A percentile compares a stretch with the other conserved stretches of the same genome.
phyloP scores from a whole-genome alignment of 1,140 invertebrate genomes.

The Drosophila neocordata region DNA sequence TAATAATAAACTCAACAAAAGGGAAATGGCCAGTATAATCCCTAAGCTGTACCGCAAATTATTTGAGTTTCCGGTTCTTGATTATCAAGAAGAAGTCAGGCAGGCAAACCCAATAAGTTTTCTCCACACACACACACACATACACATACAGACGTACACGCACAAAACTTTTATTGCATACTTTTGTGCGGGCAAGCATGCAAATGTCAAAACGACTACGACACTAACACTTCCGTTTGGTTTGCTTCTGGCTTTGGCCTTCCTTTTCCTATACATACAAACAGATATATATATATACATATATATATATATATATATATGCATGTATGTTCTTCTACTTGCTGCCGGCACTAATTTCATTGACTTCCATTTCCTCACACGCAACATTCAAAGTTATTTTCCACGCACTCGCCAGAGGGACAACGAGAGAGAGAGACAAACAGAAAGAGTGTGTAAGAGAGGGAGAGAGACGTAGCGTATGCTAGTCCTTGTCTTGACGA shows the following conservation, averaged over 20 bases:
- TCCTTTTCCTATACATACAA: neutral
- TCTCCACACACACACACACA: constrained; percentile 11
- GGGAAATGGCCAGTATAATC: constrained; percentile 43
- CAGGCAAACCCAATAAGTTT: constrained; percentile 51
- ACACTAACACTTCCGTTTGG: constrained; percentile 61
- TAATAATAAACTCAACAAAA: constrained; percentile 24
- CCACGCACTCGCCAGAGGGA: constrained; percentile 30
- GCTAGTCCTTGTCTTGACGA: constrained; percentile 48
- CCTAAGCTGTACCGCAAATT: constrained; percentile 56
- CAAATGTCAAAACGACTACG: constrained; percentile 67
- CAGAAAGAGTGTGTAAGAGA: neutral
- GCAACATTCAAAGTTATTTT: constrained; percentile 20
- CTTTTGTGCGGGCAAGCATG: constrained; percentile 44
- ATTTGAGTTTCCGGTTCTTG: constrained; percentile 65
- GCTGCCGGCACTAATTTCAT: constrained; percentile 70
- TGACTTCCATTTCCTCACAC: constrained; percentile 55
- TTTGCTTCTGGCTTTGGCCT: constrained; percentile 12
- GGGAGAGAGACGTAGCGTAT: neutral
- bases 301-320: neutral
- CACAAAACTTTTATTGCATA: constrained; percentile 50
- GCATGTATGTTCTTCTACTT: constrained; percentile 1
- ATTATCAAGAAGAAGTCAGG: constrained; percentile 52
- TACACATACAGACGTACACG: neutral
- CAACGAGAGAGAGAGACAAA: constrained; percentile 12
- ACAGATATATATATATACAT: neutral